Evolutionary conservation across 2,888 invertebrate genomes (phyloP), one percentile per base, ranked within the genome.

Genomic region (Caenorhabditis doughertyi): DNA sequence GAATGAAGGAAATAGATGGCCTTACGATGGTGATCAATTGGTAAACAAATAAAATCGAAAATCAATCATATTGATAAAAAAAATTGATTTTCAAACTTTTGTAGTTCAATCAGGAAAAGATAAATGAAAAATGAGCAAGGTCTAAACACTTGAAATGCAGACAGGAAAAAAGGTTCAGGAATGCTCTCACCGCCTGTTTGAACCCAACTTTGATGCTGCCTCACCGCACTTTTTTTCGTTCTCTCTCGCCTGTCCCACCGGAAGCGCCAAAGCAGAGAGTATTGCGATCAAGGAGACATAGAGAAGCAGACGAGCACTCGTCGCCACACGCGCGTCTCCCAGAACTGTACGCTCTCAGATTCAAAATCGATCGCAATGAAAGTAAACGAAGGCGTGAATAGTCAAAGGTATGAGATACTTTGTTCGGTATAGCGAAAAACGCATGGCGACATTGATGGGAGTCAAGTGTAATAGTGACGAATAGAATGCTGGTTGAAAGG

Each of bases 221-320:
- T 67, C 47, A 58, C 58, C 44, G 55, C 65, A 23, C 64, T 65
- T 65, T 74, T 65, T 65, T 64, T 42, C 62, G 21, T 55, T 55
- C 35, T 65, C 35, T 42, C 44, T 56, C 68, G 21, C 39, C 51
- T 16, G 21, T 67, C 21, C 47, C 64, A 64, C 74, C 74, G 74
- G 74, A 76, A 76, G 58, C 74, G 67, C 56, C n/a, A 23, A 49
- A n/a, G 21, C 21, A 76, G 67, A 47, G 44, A 67, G 32, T 23
- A 29, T 47, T 7, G 8, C 25, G 67, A 76, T 76, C 67, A 29
- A 9, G 13, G 67, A 76, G 67, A n/a, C 16, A 4, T n/a, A 76
- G 74, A 76, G 74, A 76, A 64, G 58, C 65, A 74, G 74, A 74
- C 56, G 65, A 74, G 67, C 74, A 76, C 65, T 67, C 74, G 67